Conservation (phyloP, 2,797 vertebrate genomes). For the Falco concolor region DNA sequence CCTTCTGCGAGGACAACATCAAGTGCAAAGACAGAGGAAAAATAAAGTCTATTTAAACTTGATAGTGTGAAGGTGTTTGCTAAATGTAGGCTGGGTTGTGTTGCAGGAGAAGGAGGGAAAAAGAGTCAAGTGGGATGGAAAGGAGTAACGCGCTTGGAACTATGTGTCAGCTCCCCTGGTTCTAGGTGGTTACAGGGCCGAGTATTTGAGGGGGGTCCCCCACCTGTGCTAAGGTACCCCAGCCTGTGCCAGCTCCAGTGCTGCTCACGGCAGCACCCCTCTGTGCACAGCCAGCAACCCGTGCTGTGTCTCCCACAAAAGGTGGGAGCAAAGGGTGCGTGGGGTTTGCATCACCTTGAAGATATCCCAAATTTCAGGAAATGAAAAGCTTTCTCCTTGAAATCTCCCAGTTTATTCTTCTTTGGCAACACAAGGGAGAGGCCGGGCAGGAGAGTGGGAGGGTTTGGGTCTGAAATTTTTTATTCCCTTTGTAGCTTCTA, state of each 20-base stretch:
- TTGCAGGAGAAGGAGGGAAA: neutral
- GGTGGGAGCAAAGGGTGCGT: neutral
- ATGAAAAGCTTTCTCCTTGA: neutral
- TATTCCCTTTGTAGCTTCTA: neutral
- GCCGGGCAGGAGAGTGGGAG: neutral
- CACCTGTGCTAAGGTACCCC: accelerated
- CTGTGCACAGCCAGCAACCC: neutral
- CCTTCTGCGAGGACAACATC: neutral
- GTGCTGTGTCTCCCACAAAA: neutral
- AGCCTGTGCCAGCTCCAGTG: accelerated
- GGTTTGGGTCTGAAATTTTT: neutral
- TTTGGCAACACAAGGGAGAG: neutral
- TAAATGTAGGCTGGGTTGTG: neutral
- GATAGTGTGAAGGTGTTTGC: neutral
- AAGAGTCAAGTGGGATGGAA: neutral
- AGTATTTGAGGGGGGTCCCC: neutral
- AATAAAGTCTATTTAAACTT: neutral
- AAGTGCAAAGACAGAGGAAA: neutral
- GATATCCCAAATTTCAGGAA: neutral
- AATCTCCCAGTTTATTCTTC: neutral
- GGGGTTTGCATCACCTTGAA: neutral
- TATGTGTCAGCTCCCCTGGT: neutral
- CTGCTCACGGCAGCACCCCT: neutral
- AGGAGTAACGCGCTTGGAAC: neutral
- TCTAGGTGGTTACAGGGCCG: neutral